Conservation (phyloP, 2,888 invertebrate species). For the Eutolmus rufibarbis region DNA sequence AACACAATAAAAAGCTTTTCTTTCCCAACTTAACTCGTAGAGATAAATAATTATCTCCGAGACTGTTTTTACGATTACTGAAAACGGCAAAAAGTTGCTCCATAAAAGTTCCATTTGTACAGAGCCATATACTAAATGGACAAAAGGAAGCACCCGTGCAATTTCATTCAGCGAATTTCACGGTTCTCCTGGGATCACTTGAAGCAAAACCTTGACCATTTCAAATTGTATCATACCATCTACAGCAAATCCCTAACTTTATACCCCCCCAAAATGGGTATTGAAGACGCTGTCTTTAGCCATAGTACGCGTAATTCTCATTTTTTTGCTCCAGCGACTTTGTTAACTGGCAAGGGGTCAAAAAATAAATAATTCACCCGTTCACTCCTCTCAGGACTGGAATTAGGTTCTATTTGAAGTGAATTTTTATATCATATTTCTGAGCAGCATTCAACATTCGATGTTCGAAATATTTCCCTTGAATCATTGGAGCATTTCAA, state of each 20-base stretch:
- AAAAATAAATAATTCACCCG: background rate
- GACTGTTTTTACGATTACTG: constrained; percentile 17
- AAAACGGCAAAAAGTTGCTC: constrained; percentile 12
- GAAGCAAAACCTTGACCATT: constrained; percentile 14
- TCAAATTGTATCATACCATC: background rate
- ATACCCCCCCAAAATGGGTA: background rate
- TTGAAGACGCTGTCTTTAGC: background rate
- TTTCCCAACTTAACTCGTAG: background rate
- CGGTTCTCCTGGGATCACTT: constrained; percentile 9
- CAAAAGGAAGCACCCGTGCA: constrained; percentile 10
- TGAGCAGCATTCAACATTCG: background rate
- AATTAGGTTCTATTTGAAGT: background rate
- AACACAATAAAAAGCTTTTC: constrained; percentile 30
- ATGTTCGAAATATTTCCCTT: background rate
- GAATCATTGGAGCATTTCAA: background rate
- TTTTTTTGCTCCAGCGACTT: background rate
- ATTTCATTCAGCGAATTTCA: constrained; percentile 11
- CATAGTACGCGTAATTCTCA: background rate
- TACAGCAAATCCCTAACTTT: background rate
- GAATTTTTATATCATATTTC: background rate
- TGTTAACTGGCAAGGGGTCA: background rate
- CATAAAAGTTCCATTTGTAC: constrained; percentile 27
- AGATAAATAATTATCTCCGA: constrained; percentile 29
- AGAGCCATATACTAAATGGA: background rate
- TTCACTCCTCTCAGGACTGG: background rate